Evolutionary conservation across 2,888 invertebrate species (phyloP), one percentile per base, ranked within the genome.

Genomic region (Phania funesta): DNA sequence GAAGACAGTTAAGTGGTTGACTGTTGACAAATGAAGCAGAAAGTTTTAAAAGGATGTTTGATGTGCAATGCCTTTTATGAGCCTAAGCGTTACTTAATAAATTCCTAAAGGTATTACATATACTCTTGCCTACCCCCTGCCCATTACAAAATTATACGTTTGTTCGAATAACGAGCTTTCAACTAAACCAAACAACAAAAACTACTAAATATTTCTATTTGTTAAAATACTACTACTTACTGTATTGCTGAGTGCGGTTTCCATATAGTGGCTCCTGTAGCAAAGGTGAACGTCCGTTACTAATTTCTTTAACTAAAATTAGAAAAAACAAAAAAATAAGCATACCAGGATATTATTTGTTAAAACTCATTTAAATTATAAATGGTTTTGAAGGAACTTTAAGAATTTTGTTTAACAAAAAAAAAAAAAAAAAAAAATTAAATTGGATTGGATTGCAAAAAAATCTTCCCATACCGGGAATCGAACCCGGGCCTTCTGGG

Each of bases 221-320:
- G 8, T 78, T 54, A 56, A 60, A 20, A 44, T 24, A 58, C 24
- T 86, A 87, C 88, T 90, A 95, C 95, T 96, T 92, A 96, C 96
- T 96, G 93, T 95, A 97, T 84, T 96, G 96, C 91, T 96, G 96
- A 85, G 96, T 96, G 87, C 96, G 93, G 83, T 96, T 95, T 84
- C 96, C 96, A 85, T 95, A 96, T 91, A 96, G 95, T 84, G 97
- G 97, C 87, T 97, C 97, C 91, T 96, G 96, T 75, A 97, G 93
- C 85, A 97, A 93, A 67, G 97, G 97, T 56, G 96, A 96, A 86
- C 96, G 96, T 87, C 96, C 91, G 87, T 91, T 91, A 88, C 89
- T 90, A 86, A 91, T 89, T 87, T 91, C 91, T 88, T 91, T 91
- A 86, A 91, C 91, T 91, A 90, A 86, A 91, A 91, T 87, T 87